These are phyloP conservation scores for Cydia fagiglandana DNA, from an alignment of 1,140 invertebrate genomes.

Conservation along the genomic window DNA sequence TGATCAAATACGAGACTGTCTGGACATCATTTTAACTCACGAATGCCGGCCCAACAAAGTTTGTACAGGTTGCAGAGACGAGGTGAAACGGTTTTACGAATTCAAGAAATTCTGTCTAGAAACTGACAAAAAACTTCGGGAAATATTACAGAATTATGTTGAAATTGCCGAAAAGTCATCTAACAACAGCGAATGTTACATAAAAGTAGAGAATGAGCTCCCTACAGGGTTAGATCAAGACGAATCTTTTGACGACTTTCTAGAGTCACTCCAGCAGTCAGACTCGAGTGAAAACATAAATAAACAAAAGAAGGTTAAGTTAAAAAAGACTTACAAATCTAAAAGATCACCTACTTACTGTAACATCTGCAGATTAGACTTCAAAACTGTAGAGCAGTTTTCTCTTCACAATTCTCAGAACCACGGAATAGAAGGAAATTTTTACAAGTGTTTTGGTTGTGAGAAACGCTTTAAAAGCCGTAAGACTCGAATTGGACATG, in stretches of 20 bases:
- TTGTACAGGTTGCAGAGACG: constrained; percentile 51
- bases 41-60: constrained; percentile 46
- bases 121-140: constrained; percentile 49
- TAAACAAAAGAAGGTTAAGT: constrained; percentile 39
- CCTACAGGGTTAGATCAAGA: constrained; percentile 30
- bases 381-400: constrained; percentile 45
- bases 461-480: constrained; percentile 59
- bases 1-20: constrained; percentile 58
- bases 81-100: constrained; percentile 54
- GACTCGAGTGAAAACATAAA: constrained; percentile 28
- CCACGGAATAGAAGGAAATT: constrained; percentile 57
- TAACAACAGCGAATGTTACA: background rate
- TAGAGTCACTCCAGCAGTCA: constrained; percentile 32
- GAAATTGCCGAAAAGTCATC: background rate
- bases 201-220: constrained; percentile 39
- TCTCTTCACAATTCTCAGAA: constrained; percentile 50
- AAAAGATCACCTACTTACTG: constrained; percentile 61
- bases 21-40: constrained; percentile 52
- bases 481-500: constrained; percentile 57
- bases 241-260: constrained; percentile 32
- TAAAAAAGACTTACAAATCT: constrained; percentile 42
- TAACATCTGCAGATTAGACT: constrained; percentile 58
- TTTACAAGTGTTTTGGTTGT: constrained; percentile 68
- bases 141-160: constrained; percentile 43
- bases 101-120: constrained; percentile 59